Evolutionary conservation across 2,797 vertebrate species (phyloP).

Genomic region (Crocidura indochinensis): DNA sequence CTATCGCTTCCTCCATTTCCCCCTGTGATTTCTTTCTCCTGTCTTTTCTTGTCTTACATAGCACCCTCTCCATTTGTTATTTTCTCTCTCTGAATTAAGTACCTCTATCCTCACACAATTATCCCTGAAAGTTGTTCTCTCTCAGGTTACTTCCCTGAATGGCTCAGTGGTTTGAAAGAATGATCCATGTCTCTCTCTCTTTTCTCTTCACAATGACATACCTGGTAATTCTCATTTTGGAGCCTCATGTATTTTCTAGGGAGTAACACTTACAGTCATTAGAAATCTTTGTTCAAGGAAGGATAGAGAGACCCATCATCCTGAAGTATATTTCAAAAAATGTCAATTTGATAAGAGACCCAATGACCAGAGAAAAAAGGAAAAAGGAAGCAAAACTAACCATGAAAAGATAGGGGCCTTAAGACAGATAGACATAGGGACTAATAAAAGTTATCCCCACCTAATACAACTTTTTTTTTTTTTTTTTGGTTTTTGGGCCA

Average conservation of each 20-base stretch:
- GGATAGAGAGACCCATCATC: background rate
- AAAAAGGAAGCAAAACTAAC: conserved; percentile 6
- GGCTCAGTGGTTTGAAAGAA: conserved; percentile 1
- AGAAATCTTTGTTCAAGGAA: background rate
- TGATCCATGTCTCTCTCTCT: background rate
- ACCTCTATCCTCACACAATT: background rate
- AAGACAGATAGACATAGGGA: conserved; percentile 1
- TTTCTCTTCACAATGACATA: background rate
- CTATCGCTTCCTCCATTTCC: background rate
- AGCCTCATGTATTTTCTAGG: background rate
- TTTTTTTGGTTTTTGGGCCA: no score
- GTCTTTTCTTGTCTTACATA: background rate
- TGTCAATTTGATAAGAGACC: background rate
- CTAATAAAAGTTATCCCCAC: conserved; percentile 18
- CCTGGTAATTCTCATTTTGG: conserved; percentile 39
- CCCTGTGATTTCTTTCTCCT: background rate
- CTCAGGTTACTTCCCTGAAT: background rate
- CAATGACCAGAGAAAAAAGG: conserved; percentile 20
- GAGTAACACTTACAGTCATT: background rate
- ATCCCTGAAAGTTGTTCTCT: background rate
- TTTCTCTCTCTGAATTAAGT: background rate
- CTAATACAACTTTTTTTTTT: background rate
- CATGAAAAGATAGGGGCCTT: background rate
- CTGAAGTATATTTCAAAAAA: conserved; percentile 44
- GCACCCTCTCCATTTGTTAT: background rate